These are phyloP conservation scores for Meandrusa payeni DNA, from an alignment of 2,888 invertebrate genomes.

Conservation along the genomic window DNA sequence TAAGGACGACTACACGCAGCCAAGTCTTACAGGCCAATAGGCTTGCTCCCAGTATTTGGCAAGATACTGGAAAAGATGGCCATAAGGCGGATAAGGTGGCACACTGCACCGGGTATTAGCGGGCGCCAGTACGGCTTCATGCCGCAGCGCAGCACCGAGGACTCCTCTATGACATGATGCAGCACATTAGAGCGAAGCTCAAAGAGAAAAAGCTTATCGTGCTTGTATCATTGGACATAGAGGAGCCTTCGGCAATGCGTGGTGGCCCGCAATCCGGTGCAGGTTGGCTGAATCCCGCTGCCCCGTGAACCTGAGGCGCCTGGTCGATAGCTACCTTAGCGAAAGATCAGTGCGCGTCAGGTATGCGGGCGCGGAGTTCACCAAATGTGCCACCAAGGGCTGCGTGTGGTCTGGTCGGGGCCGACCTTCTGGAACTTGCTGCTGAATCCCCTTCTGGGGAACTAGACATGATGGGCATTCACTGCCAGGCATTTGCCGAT, in stretches of 20 bases:
- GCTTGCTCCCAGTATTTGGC: too few relatives aligned
- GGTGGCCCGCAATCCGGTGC: slow-evolving; percentile 10
- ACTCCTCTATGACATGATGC: slow-evolving; percentile 12
- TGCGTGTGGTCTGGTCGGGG: too few relatives aligned
- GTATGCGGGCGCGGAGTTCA: too few relatives aligned
- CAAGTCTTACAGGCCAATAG: too few relatives aligned
- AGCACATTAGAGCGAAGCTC: neutral
- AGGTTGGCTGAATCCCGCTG: neutral
- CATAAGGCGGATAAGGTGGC: neutral
- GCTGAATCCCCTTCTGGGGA: too few relatives aligned
- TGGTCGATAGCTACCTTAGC: slow-evolving; percentile 23
- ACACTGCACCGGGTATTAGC: neutral
- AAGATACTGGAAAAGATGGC: neutral
- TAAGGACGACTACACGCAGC: too few relatives aligned
- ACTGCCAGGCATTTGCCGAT: too few relatives aligned
- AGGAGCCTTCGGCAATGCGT: slow-evolving; percentile 25
- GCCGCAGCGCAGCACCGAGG: slow-evolving; percentile 5
- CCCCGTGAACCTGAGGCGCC: slow-evolving; percentile 1
- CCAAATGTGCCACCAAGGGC: too few relatives aligned
- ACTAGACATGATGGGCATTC: too few relatives aligned
- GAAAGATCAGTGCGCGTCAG: neutral
- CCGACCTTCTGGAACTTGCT: too few relatives aligned
- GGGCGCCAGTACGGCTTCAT: neutral
- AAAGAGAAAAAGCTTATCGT: neutral
- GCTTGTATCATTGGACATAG: slow-evolving; percentile 26